These are phyloP conservation scores for Orbicella faveolata DNA, from an alignment of 64 coral and sea anemone genomes.

Conservation along the genomic window DNA sequence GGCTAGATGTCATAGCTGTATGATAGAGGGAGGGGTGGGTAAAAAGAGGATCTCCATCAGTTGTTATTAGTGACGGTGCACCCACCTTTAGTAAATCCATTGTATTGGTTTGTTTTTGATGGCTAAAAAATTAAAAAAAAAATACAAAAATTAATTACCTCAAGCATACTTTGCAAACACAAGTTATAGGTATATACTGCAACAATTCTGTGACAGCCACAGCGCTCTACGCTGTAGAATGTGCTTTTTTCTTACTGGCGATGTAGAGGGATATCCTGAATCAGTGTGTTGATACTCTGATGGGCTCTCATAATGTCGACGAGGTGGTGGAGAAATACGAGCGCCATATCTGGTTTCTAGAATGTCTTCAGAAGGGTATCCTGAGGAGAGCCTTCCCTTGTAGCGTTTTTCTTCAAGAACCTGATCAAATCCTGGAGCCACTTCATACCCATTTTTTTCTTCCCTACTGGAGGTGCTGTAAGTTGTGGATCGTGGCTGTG, in stretches of 20 bases:
- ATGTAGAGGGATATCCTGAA: slow-evolving; percentile 72
- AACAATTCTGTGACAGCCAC: not conserved
- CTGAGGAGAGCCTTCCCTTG: slow-evolving; percentile 25
- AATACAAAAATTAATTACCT: too few species aligned
- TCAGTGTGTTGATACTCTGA: slow-evolving; percentile 68
- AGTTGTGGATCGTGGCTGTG: slow-evolving; percentile 28
- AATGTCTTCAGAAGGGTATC: slow-evolving; percentile 27
- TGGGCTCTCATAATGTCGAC: slow-evolving; percentile 24
- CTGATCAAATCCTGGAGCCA: slow-evolving; percentile 34
- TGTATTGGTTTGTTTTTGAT: slow-evolving; percentile 70
- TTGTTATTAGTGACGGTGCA: not conserved
- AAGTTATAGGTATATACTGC: too few species aligned
- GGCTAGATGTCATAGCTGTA: too few species aligned
- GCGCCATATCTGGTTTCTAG: slow-evolving; percentile 20
- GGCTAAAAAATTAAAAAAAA: slow-evolving; percentile 41
- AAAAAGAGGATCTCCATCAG: not conserved
- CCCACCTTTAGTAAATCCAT: slow-evolving; percentile 75
- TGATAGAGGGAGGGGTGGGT: too few species aligned
- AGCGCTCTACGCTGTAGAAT: too few species aligned
- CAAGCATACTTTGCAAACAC: too few species aligned
- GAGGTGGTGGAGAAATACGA: slow-evolving; percentile 30
- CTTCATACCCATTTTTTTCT: slow-evolving; percentile 49
- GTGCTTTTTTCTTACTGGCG: slow-evolving; percentile 46
- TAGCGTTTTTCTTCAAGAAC: slow-evolving; percentile 19
- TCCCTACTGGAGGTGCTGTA: slow-evolving; percentile 58